These are phyloP conservation scores for Ceratina japonica DNA, from an alignment of 1,140 invertebrate genomes.

Conservation along the genomic window DNA sequence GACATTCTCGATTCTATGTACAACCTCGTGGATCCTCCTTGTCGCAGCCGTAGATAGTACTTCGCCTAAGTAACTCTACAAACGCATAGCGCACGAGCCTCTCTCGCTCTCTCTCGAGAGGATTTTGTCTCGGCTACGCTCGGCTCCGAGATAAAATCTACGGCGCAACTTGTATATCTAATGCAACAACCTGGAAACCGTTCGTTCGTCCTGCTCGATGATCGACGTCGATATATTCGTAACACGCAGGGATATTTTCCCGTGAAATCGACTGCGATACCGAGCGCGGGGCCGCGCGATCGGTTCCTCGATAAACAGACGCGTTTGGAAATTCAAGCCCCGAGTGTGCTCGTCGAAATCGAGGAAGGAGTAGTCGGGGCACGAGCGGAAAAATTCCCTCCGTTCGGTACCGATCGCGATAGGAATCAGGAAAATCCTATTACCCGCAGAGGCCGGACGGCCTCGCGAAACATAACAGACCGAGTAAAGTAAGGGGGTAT, in stretches of 20 bases:
- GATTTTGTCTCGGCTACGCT: too few relatives aligned
- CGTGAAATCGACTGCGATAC: conserved; percentile 10
- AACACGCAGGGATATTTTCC: background rate
- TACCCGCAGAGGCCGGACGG: background rate
- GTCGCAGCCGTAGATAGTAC: conserved; percentile 28
- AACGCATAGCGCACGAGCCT: background rate
- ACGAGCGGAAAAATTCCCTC: background rate
- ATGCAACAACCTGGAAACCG: too few relatives aligned
- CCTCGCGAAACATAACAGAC: conserved; percentile 8
- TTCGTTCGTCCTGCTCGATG: too few relatives aligned
- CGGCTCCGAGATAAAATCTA: background rate
- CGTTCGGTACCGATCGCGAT: background rate
- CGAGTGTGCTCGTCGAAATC: background rate
- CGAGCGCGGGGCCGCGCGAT: background rate
- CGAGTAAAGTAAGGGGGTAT: background rate
- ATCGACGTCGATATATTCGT: background rate
- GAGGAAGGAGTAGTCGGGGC: background rate
- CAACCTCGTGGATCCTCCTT: conserved; percentile 43
- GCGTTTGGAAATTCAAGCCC: conserved; percentile 14
- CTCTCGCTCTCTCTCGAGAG: too few relatives aligned
- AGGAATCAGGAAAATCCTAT: background rate
- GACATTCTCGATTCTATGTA: conserved; percentile 57
- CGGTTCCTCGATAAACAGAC: conserved; percentile 8
- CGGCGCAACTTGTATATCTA: too few relatives aligned
- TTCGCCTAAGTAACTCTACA: background rate